A percentile compares a stretch with the other conserved stretches of the same genome.
Conservation (phyloP, 2,113 vertebrate genomes). For the Podilymbus podiceps region DNA sequence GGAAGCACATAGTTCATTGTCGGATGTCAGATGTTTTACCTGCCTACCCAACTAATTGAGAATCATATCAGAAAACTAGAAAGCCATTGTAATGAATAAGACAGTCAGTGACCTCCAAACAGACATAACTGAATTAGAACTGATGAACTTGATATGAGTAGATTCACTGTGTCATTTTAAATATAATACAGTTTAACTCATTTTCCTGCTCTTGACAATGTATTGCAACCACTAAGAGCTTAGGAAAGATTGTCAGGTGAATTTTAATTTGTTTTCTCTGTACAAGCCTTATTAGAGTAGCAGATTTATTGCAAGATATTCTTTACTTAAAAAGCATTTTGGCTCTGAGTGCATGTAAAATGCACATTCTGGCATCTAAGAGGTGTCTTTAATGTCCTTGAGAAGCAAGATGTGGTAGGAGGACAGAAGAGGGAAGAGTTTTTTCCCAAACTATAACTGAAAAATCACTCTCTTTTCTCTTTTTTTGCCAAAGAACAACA, state of each 20-base stretch:
- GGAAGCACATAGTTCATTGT: slow-evolving; percentile 4
- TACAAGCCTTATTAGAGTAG: neutral
- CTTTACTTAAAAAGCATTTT: neutral
- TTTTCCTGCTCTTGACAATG: neutral
- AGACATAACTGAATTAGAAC: slow-evolving; percentile 61
- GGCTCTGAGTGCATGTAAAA: neutral
- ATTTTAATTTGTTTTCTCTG: neutral
- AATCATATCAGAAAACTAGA: slow-evolving; percentile 44
- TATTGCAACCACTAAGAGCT: slow-evolving; percentile 2
- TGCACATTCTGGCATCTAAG: neutral
- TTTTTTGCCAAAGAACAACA: neutral
- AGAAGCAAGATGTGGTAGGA: neutral
- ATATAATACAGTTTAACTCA: slow-evolving; percentile 35
- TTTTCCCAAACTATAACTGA: neutral
- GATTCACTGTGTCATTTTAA: slow-evolving; percentile 58
- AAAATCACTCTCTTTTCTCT: neutral
- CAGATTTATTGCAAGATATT: neutral
- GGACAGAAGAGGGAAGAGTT: neutral
- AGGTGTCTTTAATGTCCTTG: neutral
- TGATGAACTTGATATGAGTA: slow-evolving; percentile 55
- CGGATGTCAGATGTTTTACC: slow-evolving; percentile 12
- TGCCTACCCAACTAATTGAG: slow-evolving; percentile 51
- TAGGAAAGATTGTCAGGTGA: neutral
- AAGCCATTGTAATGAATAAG: slow-evolving; percentile 56
- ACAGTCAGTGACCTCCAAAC: slow-evolving; percentile 28